Evolutionary conservation across 2,888 invertebrate genomes (phyloP), one percentile per base, ranked within the genome.

Genomic region (Andrena trimmerana): DNA sequence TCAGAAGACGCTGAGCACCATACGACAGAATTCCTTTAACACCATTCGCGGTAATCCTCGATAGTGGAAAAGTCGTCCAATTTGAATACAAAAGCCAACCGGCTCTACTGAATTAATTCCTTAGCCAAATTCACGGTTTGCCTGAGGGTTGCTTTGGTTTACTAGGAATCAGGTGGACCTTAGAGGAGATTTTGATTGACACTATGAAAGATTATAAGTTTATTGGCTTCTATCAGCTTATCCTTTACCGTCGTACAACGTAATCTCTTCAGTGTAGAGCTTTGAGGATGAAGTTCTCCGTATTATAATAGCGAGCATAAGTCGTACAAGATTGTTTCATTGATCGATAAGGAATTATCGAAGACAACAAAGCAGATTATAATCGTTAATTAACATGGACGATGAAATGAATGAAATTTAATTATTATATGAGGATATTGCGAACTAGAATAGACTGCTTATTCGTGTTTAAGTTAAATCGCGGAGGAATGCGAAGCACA

Each of bases 391-490:
- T 70, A 74, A 20, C 27, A 20, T 24, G 31, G 36, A 24, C 10
- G 31, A 69, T 1, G 36, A 78, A 29, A 29, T 16, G 67, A 78
- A 81, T 78, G 72, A 83, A 81, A 88, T 87, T 81, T 79, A 85
- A 90, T 89, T 79, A 42, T 81, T 24, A 36, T 65, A 52, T 62
- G 63, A 80, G 67, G 66, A 86, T 79, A 67, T 79, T 63, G 50
- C 67, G 33, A 67, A 59, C 29, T 27, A 29, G 73, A 52, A 48
- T 59, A 52, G 75, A 71, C 48, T 54, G 77, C 63, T 67, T 67
- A 52, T 60, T 36, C 24, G 72, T 69, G 84, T 78, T 84, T 81
- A 84, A 89, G 87, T 89, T 84, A 88, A 90, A 82, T 81, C 67
- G 71, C 66, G 31, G 69, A 48, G 62, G 78, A 86, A 86, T 75